Base-by-base conservation (phyloP, 2,113 vertebrate genomes). In the Glaucomys volans region DNA sequence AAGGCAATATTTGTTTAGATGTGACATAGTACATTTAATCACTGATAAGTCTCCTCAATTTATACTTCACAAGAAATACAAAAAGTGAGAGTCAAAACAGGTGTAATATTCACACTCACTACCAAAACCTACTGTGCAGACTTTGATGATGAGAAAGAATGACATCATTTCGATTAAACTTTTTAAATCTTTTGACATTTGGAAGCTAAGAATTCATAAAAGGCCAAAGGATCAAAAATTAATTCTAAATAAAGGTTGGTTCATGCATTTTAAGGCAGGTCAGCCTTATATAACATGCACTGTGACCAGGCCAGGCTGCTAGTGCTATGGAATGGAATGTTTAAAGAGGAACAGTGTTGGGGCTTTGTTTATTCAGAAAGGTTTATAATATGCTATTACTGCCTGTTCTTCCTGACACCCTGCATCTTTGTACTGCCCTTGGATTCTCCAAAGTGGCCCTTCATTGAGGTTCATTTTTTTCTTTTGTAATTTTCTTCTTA, bases 241-340 rank as follows among this genome's bases (percentile, higher is more conserved):
- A 97, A 97, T 94, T 97, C 86, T 94, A 91, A 94, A 97, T 97
- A 97, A 97, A 97, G 93, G 72, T 97, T 96, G 95, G 18, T 64
- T 94, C 42, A 80, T 75, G 83, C 82, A 97, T 96, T 95, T 97
- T 92, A 95, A 97, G 93, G 91, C 69, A 89, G 77, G 76, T 75
- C 76, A 90, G 76, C 32, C 74, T 91, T 90, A 96, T 72, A 32
- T 74, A 90, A 92, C 87, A 32, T 42, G 18, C 54, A 30, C 54
- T 54, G 42, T 72, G 72, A 71, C 90, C 37, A 67, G 22, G 57
- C 0, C 44, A 66, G 50, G 50, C 66, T 87, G 42, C n/a, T 28
- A 1, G 62, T 52, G 13, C 24, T 87, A 11, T 64, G 28, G 40
- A 86, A 24, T 30, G 32, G n/a, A 84, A 40, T 86, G 44, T 18